Base-by-base conservation (phyloP, 1,140 invertebrate species). In the Cydia splendana region DNA sequence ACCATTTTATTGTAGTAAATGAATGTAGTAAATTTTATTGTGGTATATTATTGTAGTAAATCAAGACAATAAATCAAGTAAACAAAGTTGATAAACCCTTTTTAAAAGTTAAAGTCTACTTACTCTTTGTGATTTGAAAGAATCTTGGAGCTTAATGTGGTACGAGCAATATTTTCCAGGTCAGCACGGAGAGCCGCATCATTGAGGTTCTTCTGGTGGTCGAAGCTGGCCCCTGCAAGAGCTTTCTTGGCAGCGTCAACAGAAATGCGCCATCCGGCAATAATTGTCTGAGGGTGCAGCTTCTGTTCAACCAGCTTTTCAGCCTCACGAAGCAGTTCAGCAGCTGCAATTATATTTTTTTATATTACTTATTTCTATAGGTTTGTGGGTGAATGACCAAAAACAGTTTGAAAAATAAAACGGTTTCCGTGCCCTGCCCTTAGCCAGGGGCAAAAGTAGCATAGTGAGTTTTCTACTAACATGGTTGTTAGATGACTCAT, bases 61-160 rank as follows among this genome's bases (percentile, higher is more conserved):
- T 24, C 24, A 24, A 24, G 24, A 24, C 24, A 24, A 24, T 24
- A 24, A 24, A 42, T 42, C 38, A 42, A 10, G 38, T 9, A 42
- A 42, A 42, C 7, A 42, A 42, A 10, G 38, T 42, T 42, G 38
- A 42, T 42, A 10, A 42, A 10, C 38, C 45, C 45, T 48, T 13
- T 13, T 65, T 42, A 24, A 15, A 74, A 84, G 76, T 20, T 34
- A 45, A n/a, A n/a, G 28, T 45, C 38, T 2, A 87, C 88, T 90
- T 82, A 94, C 84, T 99, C 98, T 94, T 99, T 99, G 88, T 99
- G 98, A 86, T 99, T 98, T 71, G 97, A 97, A 0, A 99, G 94
- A 91, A 99, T 99, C 94, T 99, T 99, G 0, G 99, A 99, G 85
- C 98, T 99, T 0, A 99, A 93, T 57, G 99, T 99, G 42, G 99